Evolutionary conservation across 2,888 invertebrate genomes (phyloP).

Genomic region (Eristalinus aeneus): DNA sequence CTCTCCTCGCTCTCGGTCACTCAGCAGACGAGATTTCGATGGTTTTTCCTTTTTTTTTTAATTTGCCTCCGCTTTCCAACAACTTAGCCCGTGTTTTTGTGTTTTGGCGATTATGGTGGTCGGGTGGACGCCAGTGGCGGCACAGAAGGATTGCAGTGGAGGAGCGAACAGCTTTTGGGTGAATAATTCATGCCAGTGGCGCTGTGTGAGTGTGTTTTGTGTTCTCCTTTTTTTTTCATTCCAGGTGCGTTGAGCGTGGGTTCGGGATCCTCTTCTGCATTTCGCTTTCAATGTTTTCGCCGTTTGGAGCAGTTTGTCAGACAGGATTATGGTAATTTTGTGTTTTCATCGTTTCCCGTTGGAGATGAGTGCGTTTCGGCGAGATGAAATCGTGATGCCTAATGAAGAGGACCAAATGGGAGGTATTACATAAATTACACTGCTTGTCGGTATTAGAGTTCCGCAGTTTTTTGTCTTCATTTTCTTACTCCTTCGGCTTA

Average conservation of each 20-base stretch:
- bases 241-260: conserved; percentile 31
- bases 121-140: neutral
- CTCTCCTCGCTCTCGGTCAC: conserved; percentile 32
- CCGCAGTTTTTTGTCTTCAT: neutral
- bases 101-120: neutral
- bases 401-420: conserved; percentile 65
- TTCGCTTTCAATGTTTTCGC: conserved; percentile 36
- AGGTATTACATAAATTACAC: conserved; percentile 68
- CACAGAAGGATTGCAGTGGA: neutral
- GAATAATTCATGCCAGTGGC: conserved; percentile 61
- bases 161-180: conserved; percentile 49
- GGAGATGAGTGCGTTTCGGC: conserved; percentile 54
- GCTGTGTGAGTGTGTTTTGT: conserved; percentile 23
- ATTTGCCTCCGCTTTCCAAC: neutral
- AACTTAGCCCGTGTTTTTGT: neutral
- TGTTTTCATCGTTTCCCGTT: conserved; percentile 59
- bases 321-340: conserved; percentile 69
- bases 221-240: too few relatives aligned
- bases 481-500: neutral
- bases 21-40: neutral
- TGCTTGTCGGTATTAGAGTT: conserved; percentile 50
- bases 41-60: neutral
- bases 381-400: conserved; percentile 64
- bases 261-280: conserved; percentile 14
- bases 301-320: conserved; percentile 64